A percentile compares a stretch with the other conserved stretches of the same genome.
Conservation (phyloP, 92 coral and sea anemone species). For the Plumapathes pennacea region DNA sequence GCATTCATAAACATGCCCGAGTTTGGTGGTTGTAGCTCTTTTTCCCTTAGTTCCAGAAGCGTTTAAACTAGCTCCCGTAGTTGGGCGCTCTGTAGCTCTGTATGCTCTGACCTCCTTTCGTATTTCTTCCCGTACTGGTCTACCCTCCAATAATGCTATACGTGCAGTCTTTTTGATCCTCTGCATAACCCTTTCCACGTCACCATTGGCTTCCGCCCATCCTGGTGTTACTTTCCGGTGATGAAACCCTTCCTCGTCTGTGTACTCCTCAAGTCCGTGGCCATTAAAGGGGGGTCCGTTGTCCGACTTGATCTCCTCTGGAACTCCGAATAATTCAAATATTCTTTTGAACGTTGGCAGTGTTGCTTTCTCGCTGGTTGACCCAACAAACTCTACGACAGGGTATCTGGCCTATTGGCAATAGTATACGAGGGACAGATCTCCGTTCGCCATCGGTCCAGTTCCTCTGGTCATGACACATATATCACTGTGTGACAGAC, state of each 20-base stretch:
- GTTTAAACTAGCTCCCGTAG: slow-evolving; percentile 24
- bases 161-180: slow-evolving; percentile 14
- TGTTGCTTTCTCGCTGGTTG: slow-evolving; percentile 19
- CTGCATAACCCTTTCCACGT: slow-evolving; percentile 32
- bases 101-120: slow-evolving; percentile 20
- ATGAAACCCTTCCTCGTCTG: slow-evolving; percentile 32
- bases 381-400: slow-evolving; percentile 26
- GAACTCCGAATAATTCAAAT: slow-evolving; percentile 19
- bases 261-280: slow-evolving; percentile 10
- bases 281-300: slow-evolving; percentile 41
- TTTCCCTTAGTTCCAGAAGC: no score
- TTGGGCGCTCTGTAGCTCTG: slow-evolving; percentile 27
- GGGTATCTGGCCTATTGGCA: slow-evolving; percentile 27
- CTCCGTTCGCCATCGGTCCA: slow-evolving; percentile 13
- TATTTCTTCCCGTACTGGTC: slow-evolving; percentile 16
- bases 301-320: slow-evolving; percentile 13
- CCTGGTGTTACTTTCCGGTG: slow-evolving; percentile 25
- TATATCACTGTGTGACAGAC: no score
- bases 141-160: slow-evolving; percentile 19
- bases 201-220: slow-evolving; percentile 29
- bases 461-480: no score
- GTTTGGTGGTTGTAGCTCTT: no score
- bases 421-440: slow-evolving; percentile 9
- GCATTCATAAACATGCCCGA: no score
- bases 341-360: slow-evolving; percentile 13